These are phyloP conservation scores for Chouioia cunea DNA, from an alignment of 2,888 invertebrate species.

Conservation along the genomic window DNA sequence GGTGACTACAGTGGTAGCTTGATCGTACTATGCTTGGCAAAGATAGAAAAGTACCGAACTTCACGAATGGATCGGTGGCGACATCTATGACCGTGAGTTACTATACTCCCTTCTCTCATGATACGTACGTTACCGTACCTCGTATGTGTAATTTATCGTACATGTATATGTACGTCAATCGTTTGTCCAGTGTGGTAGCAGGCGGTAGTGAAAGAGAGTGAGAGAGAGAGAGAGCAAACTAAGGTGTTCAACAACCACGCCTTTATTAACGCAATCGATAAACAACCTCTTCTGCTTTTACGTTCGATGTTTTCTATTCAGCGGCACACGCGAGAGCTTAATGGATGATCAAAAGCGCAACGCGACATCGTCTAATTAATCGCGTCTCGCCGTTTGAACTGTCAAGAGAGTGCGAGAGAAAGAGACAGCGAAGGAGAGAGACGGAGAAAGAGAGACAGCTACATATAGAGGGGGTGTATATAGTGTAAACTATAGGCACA, in stretches of 20 bases:
- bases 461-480: neutral
- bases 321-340: neutral
- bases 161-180: neutral
- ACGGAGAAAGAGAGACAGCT: neutral
- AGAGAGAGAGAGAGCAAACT: neutral
- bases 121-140: no score
- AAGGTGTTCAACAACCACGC: neutral
- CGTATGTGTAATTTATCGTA: no score
- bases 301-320: no score
- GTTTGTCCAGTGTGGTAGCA: neutral
- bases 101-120: no score
- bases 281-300: no score
- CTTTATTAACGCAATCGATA: neutral
- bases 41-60: neutral
- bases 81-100: no score
- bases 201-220: neutral
- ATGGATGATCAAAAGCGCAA: neutral
- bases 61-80: no score
- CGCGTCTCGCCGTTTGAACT: neutral
- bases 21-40: no score
- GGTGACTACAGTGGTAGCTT: neutral
- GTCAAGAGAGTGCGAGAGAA: neutral
- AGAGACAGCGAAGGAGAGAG: neutral
- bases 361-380: constrained; percentile 1
- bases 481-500: neutral